Percentiles rank a stretch among this genome's conserved stretches.
Evolutionary conservation across 2,888 invertebrate genomes (phyloP).

Genomic region (Mimumesa dahlbomi): DNA sequence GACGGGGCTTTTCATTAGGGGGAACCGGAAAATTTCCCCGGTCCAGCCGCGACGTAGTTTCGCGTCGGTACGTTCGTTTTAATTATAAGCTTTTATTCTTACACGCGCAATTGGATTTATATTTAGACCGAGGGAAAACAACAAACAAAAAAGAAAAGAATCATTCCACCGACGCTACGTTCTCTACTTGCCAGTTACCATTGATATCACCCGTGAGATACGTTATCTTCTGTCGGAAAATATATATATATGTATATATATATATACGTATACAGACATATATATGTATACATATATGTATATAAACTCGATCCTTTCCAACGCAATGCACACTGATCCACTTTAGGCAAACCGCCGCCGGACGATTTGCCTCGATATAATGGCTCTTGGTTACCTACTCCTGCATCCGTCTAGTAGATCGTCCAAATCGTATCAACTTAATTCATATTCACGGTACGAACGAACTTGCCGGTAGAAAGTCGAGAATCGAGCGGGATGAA

Average conservation of each 20-base stretch:
- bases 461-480: conserved; percentile 69
- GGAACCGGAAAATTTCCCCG: conserved; percentile 12
- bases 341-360: conserved; percentile 61
- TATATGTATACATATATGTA: background rate
- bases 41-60: background rate
- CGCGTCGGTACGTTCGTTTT: conserved; percentile 19
- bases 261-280: background rate
- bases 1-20: conserved; percentile 37
- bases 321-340: conserved; percentile 56
- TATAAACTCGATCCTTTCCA: conserved; percentile 46
- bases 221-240: background rate
- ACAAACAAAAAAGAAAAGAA: background rate
- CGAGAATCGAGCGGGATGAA: conserved; percentile 65
- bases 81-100: conserved; percentile 19
- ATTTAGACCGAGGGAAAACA: background rate
- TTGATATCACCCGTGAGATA: background rate
- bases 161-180: background rate
- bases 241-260: background rate
- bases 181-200: background rate
- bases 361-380: conserved; percentile 68
- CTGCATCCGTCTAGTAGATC: conserved; percentile 62
- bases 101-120: conserved; percentile 7
- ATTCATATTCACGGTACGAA: conserved; percentile 74
- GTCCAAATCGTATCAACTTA: conserved; percentile 75
- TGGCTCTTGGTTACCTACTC: conserved; percentile 61